Base-by-base conservation (phyloP, 2,888 invertebrate genomes). In the Syrphus vitripennis region DNA sequence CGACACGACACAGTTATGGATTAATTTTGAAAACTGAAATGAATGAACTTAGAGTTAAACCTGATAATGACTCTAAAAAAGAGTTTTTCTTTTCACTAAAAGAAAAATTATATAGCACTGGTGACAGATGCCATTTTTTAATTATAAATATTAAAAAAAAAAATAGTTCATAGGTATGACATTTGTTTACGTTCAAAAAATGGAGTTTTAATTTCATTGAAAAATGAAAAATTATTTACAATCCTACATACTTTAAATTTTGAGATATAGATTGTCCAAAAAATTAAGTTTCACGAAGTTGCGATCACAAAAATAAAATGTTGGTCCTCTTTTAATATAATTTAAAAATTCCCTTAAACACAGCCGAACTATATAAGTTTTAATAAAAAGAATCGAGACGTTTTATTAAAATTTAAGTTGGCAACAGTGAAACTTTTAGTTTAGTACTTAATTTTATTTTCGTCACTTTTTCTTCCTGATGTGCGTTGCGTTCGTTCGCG, bases 141-240 rank as follows among this genome's bases (percentile, higher is more conserved):
- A n/a, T 12, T n/a, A n/a, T n/a, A n/a, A n/a, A n/a, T n/a, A n/a
- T n/a, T n/a, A n/a, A n/a, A n/a, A n/a, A n/a, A n/a, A n/a, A n/a
- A n/a, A n/a, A n/a, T n/a, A n/a, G n/a, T n/a, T n/a, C n/a, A n/a
- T n/a, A n/a, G n/a, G n/a, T n/a, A n/a, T n/a, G n/a, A 42, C 42
- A 50, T 55, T 83, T 79, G 83, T 83, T 83, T 83, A 83, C 63
- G 65, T 79, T 79, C 16, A n/a, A n/a, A n/a, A n/a, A n/a, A n/a
- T n/a, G n/a, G n/a, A n/a, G n/a, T n/a, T n/a, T n/a, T n/a, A n/a
- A n/a, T n/a, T n/a, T n/a, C n/a, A n/a, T n/a, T n/a, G n/a, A n/a
- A n/a, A n/a, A n/a, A n/a, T n/a, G n/a, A n/a, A n/a, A n/a, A n/a
- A n/a, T n/a, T n/a, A n/a, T n/a, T n/a, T n/a, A n/a, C n/a, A n/a